Percentiles rank a stretch among this genome's conserved stretches.
phyloP scores from a whole-genome alignment of 2,113 vertebrate genomes.

The Lycaon pictus region DNA sequence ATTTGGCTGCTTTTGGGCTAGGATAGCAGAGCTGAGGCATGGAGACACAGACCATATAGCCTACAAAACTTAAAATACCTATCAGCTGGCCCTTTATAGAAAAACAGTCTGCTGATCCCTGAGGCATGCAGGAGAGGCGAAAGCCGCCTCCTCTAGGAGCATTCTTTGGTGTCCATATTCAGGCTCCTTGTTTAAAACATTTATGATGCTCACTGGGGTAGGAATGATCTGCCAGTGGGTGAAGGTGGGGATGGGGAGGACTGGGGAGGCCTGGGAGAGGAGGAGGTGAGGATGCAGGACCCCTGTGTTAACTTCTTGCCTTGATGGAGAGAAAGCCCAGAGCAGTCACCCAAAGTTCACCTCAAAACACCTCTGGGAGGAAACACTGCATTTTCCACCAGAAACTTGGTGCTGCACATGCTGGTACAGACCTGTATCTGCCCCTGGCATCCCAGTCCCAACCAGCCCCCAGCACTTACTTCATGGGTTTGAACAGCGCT shows the following conservation, averaged over 20 bases:
- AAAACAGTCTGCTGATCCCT: no score
- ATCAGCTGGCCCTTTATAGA: rapidly evolving
- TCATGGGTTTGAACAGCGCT: conserved; percentile 99
- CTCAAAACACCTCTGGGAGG: neutral
- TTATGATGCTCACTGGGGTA: neutral
- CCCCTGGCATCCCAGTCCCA: rapidly evolving
- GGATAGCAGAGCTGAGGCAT: neutral
- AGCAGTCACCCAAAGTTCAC: neutral
- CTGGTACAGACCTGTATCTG: rapidly evolving
- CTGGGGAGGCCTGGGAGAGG: neutral
- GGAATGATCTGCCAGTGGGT: no score
- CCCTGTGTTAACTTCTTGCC: rapidly evolving
- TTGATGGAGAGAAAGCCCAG: neutral
- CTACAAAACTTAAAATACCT: neutral
- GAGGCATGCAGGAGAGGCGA: rapidly evolving
- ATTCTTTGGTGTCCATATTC: neutral
- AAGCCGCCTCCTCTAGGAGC: neutral
- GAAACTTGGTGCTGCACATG: rapidly evolving
- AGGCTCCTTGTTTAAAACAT: neutral
- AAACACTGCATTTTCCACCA: neutral
- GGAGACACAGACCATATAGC: neutral
- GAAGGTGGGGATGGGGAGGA: neutral
- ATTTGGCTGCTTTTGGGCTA: neutral
- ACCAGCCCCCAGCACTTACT: conserved; percentile 90
- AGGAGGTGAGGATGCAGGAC: no score